Evolutionary conservation across 2,113 vertebrate species (phyloP).

Genomic region (Indicator indicator): DNA sequence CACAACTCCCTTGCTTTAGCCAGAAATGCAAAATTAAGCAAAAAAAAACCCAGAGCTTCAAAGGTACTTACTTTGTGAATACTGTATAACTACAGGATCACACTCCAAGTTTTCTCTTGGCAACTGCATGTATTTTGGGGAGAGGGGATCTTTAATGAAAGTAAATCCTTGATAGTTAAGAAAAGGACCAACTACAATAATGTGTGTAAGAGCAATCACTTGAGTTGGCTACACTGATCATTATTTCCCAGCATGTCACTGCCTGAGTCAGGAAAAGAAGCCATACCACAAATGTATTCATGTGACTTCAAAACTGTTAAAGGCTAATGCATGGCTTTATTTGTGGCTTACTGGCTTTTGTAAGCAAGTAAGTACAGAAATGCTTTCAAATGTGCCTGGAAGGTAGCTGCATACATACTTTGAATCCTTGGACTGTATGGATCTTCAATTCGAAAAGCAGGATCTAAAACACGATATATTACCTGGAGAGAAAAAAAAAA

Average conservation of each 20-base stretch:
- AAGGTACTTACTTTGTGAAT: background rate
- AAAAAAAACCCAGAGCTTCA: too few relatives aligned
- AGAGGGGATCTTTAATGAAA: background rate
- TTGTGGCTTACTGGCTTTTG: background rate
- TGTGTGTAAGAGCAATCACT: background rate
- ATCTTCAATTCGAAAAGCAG: slow-evolving; percentile 93
- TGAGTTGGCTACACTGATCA: background rate
- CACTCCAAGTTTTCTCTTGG: background rate
- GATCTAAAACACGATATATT: slow-evolving; percentile 96
- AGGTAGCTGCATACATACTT: slow-evolving; percentile 78
- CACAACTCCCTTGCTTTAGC: background rate
- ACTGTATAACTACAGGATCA: background rate
- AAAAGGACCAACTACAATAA: background rate
- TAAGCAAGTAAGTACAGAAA: background rate
- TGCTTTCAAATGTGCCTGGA: background rate
- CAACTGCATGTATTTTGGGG: background rate
- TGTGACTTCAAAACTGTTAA: background rate
- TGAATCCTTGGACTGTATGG: slow-evolving; percentile 95
- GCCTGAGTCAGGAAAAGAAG: background rate
- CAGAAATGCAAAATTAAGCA: background rate
- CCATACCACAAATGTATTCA: background rate
- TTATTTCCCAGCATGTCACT: background rate
- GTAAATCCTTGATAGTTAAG: background rate
- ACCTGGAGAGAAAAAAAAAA: slow-evolving; percentile 77
- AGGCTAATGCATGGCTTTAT: background rate